Base-by-base conservation (phyloP, 2,113 vertebrate species). In the Calyptomena viridis region DNA sequence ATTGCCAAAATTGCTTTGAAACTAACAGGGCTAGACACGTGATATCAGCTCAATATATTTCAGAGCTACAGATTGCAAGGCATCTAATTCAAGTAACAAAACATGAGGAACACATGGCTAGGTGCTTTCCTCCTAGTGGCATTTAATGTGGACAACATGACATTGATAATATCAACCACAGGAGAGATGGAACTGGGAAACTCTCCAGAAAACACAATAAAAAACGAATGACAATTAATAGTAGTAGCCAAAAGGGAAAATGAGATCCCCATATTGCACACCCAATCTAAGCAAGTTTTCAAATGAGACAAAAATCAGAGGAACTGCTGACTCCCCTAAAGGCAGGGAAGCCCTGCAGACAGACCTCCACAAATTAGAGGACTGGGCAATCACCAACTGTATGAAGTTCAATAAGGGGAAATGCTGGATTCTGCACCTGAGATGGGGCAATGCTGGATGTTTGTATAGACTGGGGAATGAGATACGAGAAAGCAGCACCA, bases 1-100 rank as follows among this genome's bases (percentile, higher is more conserved):
- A 96, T 79, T 95, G 95, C 87, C 87, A 96, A 95, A 96, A 90
- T 52, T 86, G 69, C 86, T 96, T 96, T 97, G 95, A 96, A 96
- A 96, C 53, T 97, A 96, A 97, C 78, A 82, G 68, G 76, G 90
- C 72, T 56, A 79, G 95, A 87, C 95, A 88, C 53, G 56, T 42
- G 87, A 33, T 94, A 96, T 52, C 69, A 91, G 75, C 78, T 92
- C 81, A 82, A 89, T 94, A 17, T 67, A 95, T 75, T 95, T 93
- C 89, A 93, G 90, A 94, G 63, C 55, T 85, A 55, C 21, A 72
- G 75, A 72, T 89, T 84, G 76, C 67, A 91, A 90, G 42, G 69
- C 86, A 93, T 80, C 77, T 93, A 81, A 87, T 94, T 86, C 81
- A 81, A 77, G 46, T 17, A 89, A 81, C 12, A 87, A 88, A 95